Base-by-base conservation (phyloP, 2,113 vertebrate species). In the Gymnarchus niloticus region DNA sequence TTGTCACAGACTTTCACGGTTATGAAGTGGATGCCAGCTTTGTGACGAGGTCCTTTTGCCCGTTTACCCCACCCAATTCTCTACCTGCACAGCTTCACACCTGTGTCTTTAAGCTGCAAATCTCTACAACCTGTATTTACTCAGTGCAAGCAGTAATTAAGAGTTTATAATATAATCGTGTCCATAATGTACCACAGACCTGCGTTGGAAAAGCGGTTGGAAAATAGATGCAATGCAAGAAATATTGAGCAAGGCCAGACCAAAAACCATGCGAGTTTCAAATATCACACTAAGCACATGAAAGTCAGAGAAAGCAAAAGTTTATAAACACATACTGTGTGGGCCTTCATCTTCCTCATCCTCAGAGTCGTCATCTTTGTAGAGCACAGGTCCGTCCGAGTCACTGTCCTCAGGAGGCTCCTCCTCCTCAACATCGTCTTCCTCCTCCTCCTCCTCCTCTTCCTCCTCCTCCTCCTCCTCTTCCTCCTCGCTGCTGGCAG, bases 281-380 rank as follows among this genome's bases (percentile, higher is more conserved):
- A n/a, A n/a, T n/a, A n/a, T n/a, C n/a, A n/a, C n/a, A n/a, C n/a
- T n/a, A n/a, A n/a, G n/a, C n/a, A 44, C 46, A 83, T 33, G 28
- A 12, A 25, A 21, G 21, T 3, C 49, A 52, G 41, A 69, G 49
- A 37, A 61, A n/a, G 51, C 6, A 33, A 69, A 69, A 5, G 61
- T 12, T 33, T 19, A 12, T 28, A 69, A 49, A 9, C 3, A 87
- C 93, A 87, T 90, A 95, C 95, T 95, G 2, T 80, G 89, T 33
- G 92, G 94, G 33, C 89, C 89, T 78, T 97, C 97, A 69, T 98
- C 97, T 81, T 97, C 96, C 54, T 96, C 96, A 46, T 98, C 97
- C n/a, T 97, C 97, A 0, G 96, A 94, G 0, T 99, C 98, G 54
- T 96, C 94, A 10, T 99, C 97, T 93, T 95, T 97, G 89, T 97